These are phyloP conservation scores for Temnothorax nylanderi DNA, from an alignment of 1,140 invertebrate species.

Conservation along the genomic window DNA sequence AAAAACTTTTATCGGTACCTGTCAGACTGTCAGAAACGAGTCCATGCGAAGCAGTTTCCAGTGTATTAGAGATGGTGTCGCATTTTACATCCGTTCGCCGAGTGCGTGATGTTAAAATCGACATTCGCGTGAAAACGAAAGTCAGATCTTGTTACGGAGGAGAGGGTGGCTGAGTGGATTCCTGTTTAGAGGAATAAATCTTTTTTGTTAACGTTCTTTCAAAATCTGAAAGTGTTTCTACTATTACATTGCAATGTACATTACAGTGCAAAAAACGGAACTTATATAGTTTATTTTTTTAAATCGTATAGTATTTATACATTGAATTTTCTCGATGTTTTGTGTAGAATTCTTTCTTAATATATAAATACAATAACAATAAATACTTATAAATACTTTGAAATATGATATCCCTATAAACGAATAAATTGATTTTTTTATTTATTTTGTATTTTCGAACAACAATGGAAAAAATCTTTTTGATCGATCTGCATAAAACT, in stretches of 20 bases:
- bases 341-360: no score
- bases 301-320: no score
- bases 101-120: slow-evolving; percentile 1
- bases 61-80: slow-evolving; percentile 47
- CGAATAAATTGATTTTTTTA: no score
- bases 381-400: no score
- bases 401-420: no score
- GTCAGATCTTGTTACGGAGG: not conserved
- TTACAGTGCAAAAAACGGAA: not conserved
- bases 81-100: slow-evolving; percentile 47
- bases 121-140: not conserved
- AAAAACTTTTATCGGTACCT: slow-evolving; percentile 68
- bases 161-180: not conserved
- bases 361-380: no score
- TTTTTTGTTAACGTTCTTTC: not conserved
- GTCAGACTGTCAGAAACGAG: slow-evolving; percentile 58
- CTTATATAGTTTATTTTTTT: not conserved
- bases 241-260: not conserved
- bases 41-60: slow-evolving; percentile 34
- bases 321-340: no score
- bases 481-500: not conserved
- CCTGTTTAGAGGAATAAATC: not conserved
- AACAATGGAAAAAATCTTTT: not conserved
- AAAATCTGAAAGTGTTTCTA: not conserved
- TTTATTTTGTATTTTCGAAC: no score